phyloP scores from a whole-genome alignment of 30 jellyfish, hydroid and myxozoan genomes.

The Catostylus mosaicus region DNA sequence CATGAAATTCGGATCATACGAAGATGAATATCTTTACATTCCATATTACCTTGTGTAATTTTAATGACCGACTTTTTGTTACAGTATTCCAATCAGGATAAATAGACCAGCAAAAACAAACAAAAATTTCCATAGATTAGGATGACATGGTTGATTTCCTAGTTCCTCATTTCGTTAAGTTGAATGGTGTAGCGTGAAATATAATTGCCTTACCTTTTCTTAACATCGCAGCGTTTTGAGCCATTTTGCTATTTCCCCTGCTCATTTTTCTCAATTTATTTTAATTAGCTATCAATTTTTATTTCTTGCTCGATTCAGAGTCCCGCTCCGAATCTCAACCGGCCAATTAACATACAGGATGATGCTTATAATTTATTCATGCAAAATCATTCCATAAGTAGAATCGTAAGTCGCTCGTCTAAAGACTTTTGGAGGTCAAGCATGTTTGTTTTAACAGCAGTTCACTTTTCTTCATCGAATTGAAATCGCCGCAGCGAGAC shows the following conservation, averaged over 20 bases:
- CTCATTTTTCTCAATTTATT: neutral
- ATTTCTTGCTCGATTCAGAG: constrained; percentile 44
- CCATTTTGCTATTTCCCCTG: neutral
- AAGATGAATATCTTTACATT: no score
- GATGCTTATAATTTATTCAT: constrained; percentile 51
- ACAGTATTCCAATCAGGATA: no score
- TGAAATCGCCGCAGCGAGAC: neutral
- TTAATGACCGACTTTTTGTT: no score
- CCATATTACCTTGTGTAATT: no score
- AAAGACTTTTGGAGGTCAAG: neutral
- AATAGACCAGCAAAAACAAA: no score
- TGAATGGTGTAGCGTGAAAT: neutral
- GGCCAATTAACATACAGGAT: constrained; percentile 60
- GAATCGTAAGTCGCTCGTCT: constrained; percentile 5
- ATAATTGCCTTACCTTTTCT: neutral
- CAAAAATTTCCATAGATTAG: no score
- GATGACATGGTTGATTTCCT: no score
- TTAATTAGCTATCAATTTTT: constrained; percentile 10
- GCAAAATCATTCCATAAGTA: constrained; percentile 6
- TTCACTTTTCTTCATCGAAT: neutral
- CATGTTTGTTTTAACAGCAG: constrained; percentile 8
- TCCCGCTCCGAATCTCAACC: constrained; percentile 58
- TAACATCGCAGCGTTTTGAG: neutral
- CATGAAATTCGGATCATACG: no score
- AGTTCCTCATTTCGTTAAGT: no score